Conservation (phyloP, 2,113 vertebrate genomes). For the Thomomys bottae region DNA sequence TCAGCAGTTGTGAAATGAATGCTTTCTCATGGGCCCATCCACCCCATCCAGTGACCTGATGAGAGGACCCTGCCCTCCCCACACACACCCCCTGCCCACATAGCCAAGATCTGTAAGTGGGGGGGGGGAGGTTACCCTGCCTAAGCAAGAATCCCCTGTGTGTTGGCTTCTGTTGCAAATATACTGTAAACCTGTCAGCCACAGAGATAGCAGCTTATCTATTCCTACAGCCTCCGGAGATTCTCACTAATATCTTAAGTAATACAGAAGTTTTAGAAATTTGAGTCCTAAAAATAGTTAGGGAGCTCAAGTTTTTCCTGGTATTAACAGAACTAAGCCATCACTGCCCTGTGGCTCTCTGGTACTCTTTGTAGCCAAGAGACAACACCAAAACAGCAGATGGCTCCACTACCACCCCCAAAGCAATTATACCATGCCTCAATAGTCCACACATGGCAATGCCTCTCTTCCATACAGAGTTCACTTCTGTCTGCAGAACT, state of each 20-base stretch:
- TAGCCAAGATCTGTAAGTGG: no score
- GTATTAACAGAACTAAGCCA: constrained; percentile 44
- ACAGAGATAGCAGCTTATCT: constrained; percentile 27
- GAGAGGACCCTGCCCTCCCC: not conserved
- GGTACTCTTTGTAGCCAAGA: constrained; percentile 47
- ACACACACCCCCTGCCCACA: no score
- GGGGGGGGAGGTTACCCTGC: not conserved
- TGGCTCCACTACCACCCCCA: constrained; percentile 58
- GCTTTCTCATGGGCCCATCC: not conserved
- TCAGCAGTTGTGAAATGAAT: not conserved
- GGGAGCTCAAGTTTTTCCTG: constrained; percentile 47
- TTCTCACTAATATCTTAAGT: constrained; percentile 5
- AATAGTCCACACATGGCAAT: constrained; percentile 61
- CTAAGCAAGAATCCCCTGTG: not conserved
- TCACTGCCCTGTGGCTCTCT: constrained; percentile 62
- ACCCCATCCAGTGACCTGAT: not conserved
- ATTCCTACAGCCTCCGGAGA: constrained; percentile 25
- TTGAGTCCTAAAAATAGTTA: constrained; percentile 43
- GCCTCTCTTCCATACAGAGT: constrained; percentile 60
- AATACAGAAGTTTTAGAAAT: not conserved
- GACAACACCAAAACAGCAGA: constrained; percentile 50
- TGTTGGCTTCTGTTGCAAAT: not conserved
- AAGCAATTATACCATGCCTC: constrained; percentile 56
- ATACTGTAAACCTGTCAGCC: not conserved
- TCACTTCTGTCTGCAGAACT: constrained; percentile 79